Evolutionary conservation across 2,113 vertebrate genomes (phyloP).

Genomic region (Eidolon helvum): DNA sequence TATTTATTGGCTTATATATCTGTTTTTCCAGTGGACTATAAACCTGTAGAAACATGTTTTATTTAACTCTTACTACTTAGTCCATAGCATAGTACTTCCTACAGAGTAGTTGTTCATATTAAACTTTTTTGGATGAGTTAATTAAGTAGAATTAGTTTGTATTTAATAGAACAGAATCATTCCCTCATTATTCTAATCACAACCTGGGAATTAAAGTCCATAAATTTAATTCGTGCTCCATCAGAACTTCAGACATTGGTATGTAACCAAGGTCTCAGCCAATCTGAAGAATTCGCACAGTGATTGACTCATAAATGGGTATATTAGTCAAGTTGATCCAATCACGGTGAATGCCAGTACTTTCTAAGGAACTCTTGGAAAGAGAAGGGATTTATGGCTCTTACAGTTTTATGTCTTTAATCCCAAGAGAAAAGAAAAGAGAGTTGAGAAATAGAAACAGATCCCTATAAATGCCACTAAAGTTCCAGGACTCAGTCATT

Average conservation of each 20-base stretch:
- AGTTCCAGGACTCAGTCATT: background rate
- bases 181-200: background rate
- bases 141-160: background rate
- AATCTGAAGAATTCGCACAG: background rate
- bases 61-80: background rate
- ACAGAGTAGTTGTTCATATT: background rate
- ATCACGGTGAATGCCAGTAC: background rate
- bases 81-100: background rate
- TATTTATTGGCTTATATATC: background rate
- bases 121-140: background rate
- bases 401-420: background rate
- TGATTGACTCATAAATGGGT: background rate
- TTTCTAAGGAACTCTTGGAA: background rate
- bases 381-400: rapidly evolving
- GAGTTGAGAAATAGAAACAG: background rate
- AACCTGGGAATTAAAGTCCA: background rate
- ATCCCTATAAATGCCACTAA: background rate
- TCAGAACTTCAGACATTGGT: background rate
- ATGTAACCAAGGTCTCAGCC: background rate
- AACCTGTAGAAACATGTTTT: background rate
- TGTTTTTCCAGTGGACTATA: background rate
- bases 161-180: background rate
- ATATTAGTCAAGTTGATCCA: background rate
- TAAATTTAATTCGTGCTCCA: background rate
- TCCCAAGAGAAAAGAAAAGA: background rate